Evolutionary conservation across 2,888 invertebrate species (phyloP).

Genomic region (Athalia circularis): DNA sequence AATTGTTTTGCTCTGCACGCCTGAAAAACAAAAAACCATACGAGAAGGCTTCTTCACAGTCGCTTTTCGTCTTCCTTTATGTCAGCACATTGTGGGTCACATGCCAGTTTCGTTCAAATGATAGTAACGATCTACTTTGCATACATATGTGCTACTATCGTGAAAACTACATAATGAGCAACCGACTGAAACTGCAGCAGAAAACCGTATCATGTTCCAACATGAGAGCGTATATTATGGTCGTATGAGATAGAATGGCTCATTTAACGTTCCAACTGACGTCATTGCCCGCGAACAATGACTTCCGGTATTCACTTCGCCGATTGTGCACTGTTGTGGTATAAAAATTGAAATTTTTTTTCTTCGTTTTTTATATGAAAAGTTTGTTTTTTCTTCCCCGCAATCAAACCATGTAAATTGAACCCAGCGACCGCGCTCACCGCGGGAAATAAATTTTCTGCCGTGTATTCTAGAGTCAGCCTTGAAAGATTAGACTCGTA

Average conservation of each 20-base stretch:
- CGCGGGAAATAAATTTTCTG: no score
- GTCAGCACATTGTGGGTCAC: no score
- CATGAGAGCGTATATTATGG: neutral
- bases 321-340: neutral
- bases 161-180: neutral
- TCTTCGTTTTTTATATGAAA: neutral
- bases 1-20: no score
- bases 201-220: neutral
- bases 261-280: constrained; percentile 14
- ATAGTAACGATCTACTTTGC: neutral
- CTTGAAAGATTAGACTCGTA: no score
- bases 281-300: constrained; percentile 27
- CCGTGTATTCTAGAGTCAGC: no score
- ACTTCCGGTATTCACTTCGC: constrained; percentile 31
- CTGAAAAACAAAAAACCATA: no score
- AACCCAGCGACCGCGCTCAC: no score
- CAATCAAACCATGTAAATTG: neutral
- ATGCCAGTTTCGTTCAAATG: no score
- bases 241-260: constrained; percentile 9
- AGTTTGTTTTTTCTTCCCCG: no score
- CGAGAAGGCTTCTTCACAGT: no score
- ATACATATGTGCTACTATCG: neutral
- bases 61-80: no score
- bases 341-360: neutral
- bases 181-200: neutral